Base-by-base conservation (phyloP, 2,113 vertebrate species). In the Cairina moschata region DNA sequence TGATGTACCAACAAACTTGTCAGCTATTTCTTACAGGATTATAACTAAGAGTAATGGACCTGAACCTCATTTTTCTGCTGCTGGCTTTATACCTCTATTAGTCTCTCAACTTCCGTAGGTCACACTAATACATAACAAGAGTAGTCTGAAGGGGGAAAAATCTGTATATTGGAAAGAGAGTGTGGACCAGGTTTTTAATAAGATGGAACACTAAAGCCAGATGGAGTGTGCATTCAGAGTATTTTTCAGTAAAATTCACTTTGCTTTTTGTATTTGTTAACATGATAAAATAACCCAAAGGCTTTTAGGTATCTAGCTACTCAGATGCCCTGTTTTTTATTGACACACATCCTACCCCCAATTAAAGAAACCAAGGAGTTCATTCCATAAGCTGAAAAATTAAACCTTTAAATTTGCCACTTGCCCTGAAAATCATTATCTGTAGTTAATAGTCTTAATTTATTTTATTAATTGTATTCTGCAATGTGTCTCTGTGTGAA, bases 261-360 rank as follows among this genome's bases (percentile, higher is more conserved):
- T 68, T 29, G 44, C 8, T 42, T 12, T 91, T 79, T 73, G 4
- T 83, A 62, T 77, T 83, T 86, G n/a, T 18, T 74, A 6, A 74
- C 50, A 44, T 16, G 20, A 56, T 76, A 77, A 91, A 90, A 63
- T 74, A 80, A 73, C 74, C 21, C 22, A 67, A 10, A 26, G 25
- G 3, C 15, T 83, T 6, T 11, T 80, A 13, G 28, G 15, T n/a
- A 28, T 88, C 6, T 74, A 46, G 29, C 22, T 59, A 48, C 8
- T 71, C 34, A 25, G 8, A 62, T 40, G 8, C 8, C 20, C 6
- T 4, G 34, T 17, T 21, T 2, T 31, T 77, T n/a, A 48, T 29
- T 28, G 4, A 3, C 3, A 3, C 32, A 63, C 15, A 2, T 0
- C 2, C 1, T 2, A 3, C 1, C 17, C 14, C 26, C 0, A 0